Conservation (phyloP, 2,888 invertebrate species). For the Acronicta alni region DNA sequence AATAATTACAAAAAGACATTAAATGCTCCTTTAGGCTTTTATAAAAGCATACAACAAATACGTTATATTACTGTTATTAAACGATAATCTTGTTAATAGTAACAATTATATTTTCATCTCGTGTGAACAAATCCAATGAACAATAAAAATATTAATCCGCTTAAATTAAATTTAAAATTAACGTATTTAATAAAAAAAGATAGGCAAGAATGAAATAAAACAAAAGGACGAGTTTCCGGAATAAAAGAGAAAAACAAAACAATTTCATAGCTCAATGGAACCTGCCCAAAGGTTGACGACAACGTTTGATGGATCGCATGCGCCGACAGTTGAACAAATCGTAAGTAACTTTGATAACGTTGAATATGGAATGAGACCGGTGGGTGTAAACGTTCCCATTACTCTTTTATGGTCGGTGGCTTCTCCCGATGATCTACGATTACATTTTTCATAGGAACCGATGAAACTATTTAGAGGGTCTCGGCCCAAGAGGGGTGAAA, state of each 20-base stretch:
- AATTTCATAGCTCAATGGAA: slow-evolving; percentile 43
- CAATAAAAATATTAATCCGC: background rate
- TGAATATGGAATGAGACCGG: slow-evolving; percentile 70
- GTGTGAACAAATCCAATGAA: background rate
- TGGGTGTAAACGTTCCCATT: slow-evolving; percentile 63
- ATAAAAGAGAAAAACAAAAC: slow-evolving; percentile 36
- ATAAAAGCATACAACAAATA: too few relatives aligned
- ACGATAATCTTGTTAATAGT: background rate
- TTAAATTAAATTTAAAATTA: background rate
- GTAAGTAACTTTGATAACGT: slow-evolving; percentile 70
- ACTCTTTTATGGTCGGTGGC: slow-evolving; percentile 67
- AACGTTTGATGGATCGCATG: slow-evolving; percentile 52
- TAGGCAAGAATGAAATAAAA: slow-evolving; percentile 1
- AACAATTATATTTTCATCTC: background rate
- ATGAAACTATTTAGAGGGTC: slow-evolving; percentile 70
- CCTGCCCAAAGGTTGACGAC: slow-evolving; percentile 37
- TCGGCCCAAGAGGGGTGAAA: slow-evolving; percentile 23
- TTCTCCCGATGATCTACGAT: slow-evolving; percentile 71
- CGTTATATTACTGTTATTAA: background rate
- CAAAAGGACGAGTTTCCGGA: background rate
- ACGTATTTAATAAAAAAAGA: background rate
- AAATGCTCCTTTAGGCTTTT: too few relatives aligned
- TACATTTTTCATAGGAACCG: slow-evolving; percentile 77
- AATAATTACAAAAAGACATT: too few relatives aligned
- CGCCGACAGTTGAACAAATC: slow-evolving; percentile 54